phyloP scores from a whole-genome alignment of 1,140 invertebrate species.

The Probaryconus sp. region DNA sequence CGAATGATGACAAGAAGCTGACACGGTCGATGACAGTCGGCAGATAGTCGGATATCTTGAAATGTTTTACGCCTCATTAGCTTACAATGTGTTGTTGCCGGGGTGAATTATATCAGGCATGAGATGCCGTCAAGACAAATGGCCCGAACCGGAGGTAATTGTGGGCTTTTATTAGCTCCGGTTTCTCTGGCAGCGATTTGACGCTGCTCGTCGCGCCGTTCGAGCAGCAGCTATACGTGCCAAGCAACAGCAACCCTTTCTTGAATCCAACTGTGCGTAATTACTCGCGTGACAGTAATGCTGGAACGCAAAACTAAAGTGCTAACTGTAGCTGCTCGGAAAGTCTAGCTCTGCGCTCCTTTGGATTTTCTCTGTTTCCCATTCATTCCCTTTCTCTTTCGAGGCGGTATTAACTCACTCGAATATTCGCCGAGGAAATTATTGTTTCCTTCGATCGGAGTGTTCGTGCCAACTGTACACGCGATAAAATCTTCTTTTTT shows the following conservation, averaged over 20 bases:
- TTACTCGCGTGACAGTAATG: slow-evolving; percentile 77
- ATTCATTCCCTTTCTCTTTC: slow-evolving; percentile 31
- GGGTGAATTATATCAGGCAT: slow-evolving; percentile 79
- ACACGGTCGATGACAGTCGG: slow-evolving; percentile 62
- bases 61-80: slow-evolving; percentile 79
- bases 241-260: slow-evolving; percentile 64
- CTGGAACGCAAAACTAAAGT: slow-evolving; percentile 71
- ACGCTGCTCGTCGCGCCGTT: slow-evolving; percentile 42
- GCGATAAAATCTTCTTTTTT: no score
- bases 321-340: slow-evolving; percentile 60
- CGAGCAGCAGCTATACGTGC: slow-evolving; percentile 36
- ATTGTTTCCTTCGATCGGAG: slow-evolving; percentile 2
- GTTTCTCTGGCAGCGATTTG: slow-evolving; percentile 67
- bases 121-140: slow-evolving; percentile 78
- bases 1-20: slow-evolving; percentile 53
- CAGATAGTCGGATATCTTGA: slow-evolving; percentile 74
- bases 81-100: slow-evolving; percentile 78
- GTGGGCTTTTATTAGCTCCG: slow-evolving; percentile 78
- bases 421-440: neutral
- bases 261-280: slow-evolving; percentile 69
- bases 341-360: slow-evolving; percentile 47
- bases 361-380: no score
- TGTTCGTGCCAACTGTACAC: no score
- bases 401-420: slow-evolving; percentile 47
- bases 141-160: slow-evolving; percentile 78